Evolutionary conservation across 2,888 invertebrate genomes (phyloP), one percentile per base, ranked within the genome.

Genomic region (Meloe dianella): DNA sequence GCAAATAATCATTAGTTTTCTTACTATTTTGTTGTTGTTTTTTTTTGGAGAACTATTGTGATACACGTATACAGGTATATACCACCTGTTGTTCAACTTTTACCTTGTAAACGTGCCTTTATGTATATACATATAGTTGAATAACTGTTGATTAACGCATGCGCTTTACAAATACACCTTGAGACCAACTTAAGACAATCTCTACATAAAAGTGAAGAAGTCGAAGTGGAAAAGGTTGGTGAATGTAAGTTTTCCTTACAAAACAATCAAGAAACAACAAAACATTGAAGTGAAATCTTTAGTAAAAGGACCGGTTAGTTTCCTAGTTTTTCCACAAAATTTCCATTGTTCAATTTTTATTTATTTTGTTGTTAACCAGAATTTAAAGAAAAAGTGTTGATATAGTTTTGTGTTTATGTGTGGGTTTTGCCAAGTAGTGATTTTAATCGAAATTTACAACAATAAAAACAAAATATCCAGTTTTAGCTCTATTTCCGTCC

Each of bases 101-200:
- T 78, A 75, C 75, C 75, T 76, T 80, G 80, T 80, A 79, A 82
- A 82, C 80, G 78, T 77, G 81, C 77, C 80, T 79, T 73, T 75
- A 74, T 41, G 20, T 35, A 14, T 41, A 17, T 57, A 79, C 14
- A 14, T 41, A 17, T 57, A 79, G 79, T 80, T 78, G 81, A 80
- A 79, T 82, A 81, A 82, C 81, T 80, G 81, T 80, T 73, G 72
- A 73, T 73, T 63, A 64, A 73, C 75, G 76, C 81, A 74, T 76
- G 81, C 80, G 79, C 78, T 24, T 63, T 57, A 63, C n/a, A 41
- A 61, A 61, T 72, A 75, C 78, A 81, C 81, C 81, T 82, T 81
- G 80, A 79, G 79, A 80, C 76, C 69, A 69, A 75, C 74, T 70
- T 74, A 27, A 54, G 77, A 78, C 78, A 79, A 80, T 80, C 80